Evolutionary conservation across 2,113 vertebrate species (phyloP).

Genomic region (Pipra filicauda): DNA sequence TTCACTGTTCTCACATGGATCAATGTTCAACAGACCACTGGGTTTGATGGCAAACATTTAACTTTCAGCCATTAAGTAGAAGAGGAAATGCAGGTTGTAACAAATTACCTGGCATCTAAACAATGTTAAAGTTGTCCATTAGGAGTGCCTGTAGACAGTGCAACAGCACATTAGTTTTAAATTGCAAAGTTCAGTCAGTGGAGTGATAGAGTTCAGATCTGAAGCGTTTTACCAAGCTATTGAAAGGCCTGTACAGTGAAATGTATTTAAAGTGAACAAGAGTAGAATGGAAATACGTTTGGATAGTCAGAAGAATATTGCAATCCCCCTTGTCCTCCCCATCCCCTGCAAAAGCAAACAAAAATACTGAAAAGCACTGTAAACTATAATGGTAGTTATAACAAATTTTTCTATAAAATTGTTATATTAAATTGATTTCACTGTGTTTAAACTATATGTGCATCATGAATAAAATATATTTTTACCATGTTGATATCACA

Average conservation of each 20-base stretch:
- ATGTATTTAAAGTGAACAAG: neutral
- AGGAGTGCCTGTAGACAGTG: neutral
- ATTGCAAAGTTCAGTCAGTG: constrained; percentile 35
- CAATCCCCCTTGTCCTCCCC: neutral
- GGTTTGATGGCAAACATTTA: constrained; percentile 70
- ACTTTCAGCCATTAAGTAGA: constrained; percentile 67
- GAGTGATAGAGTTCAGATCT: constrained; percentile 30
- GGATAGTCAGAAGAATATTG: neutral
- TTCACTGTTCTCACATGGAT: constrained; percentile 72
- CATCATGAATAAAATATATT: neutral
- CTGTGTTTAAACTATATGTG: neutral
- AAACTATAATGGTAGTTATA: neutral
- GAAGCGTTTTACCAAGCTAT: neutral
- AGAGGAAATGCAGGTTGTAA: constrained; percentile 55
- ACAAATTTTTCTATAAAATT: neutral
- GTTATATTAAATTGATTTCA: neutral
- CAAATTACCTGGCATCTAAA: constrained; percentile 66
- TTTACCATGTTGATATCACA: neutral
- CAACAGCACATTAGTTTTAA: constrained; percentile 20
- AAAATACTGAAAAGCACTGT: neutral
- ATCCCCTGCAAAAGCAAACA: neutral
- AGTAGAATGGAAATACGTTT: neutral
- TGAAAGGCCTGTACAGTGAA: neutral
- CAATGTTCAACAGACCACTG: constrained; percentile 60
- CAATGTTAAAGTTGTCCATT: constrained; percentile 40